Evolutionary conservation across 2,113 vertebrate genomes (phyloP), one percentile per base, ranked within the genome.

Genomic region (Xerus inauris): DNA sequence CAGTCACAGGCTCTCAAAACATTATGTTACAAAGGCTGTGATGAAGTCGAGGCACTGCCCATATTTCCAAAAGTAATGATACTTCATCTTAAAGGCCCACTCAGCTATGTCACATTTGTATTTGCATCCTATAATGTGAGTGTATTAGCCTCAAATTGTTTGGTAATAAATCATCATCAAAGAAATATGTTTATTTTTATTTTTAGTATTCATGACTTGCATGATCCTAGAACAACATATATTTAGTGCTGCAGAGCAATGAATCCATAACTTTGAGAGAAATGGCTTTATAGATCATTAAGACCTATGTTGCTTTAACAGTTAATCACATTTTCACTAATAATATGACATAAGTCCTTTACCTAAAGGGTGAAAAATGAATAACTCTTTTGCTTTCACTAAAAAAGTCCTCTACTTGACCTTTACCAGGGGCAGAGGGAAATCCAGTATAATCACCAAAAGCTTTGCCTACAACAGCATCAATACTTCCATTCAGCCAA

Each of bases 101-200:
- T 98, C 96, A 62, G 94, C 98, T 98, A 98, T 97, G 96, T 98
- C 98, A 98, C 98, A 98, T 98, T 98, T 98, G 96, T 98, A 98
- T 98, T 98, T 98, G 98, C 98, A 98, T 98, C 98, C 97, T 96
- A 98, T 98, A 98, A 98, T 98, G 98, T 97, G 96, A 98, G 97
- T 98, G 97, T 98, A 98, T 99, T 98, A 98, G 97, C 97, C 98
- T 97, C 97, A 98, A 98, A 98, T 98, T 98, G 98, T 97, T 98
- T 94, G 10, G 76, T 40, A 95, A 97, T 98, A 99, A 98, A 99
- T 99, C 98, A 98, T 97, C 97, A 98, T 98, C 98, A 98, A 96
- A 98, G 98, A 98, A 98, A 98, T 97, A 98, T 98, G 96, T 97
- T 98, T 98, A 75, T 98, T 98, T 98, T 98, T 98, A 98, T 97